Evolutionary conservation across 2,888 invertebrate species (phyloP).

Genomic region (Perdita meconis): DNA sequence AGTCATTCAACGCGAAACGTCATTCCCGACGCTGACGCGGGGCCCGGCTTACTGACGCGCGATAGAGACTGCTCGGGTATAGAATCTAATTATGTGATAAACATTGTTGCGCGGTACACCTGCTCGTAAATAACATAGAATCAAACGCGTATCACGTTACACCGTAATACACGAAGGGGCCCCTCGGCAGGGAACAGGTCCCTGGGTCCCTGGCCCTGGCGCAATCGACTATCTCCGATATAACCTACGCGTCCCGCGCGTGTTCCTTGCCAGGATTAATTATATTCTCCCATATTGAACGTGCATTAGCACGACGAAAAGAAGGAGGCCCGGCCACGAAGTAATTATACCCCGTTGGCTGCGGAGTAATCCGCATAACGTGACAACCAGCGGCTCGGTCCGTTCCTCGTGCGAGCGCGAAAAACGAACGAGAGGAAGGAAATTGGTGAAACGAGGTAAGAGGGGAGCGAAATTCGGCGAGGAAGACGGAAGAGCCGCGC

Average conservation of each 20-base stretch:
- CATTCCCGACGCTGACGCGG: conserved; percentile 35
- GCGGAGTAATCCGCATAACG: conserved; percentile 20
- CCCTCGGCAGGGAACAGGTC: conserved; percentile 54
- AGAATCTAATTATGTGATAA: conserved; percentile 73
- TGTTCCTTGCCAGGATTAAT: conserved; percentile 57
- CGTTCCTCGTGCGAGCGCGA: not conserved
- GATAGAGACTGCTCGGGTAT: conserved; percentile 68
- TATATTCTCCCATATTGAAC: conserved; percentile 46
- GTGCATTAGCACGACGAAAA: conserved; percentile 42
- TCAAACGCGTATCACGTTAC: conserved; percentile 74
- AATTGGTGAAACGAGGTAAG: not conserved
- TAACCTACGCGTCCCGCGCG: conserved; percentile 39
- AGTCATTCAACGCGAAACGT: conserved; percentile 53
- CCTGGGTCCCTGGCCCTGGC: conserved; percentile 34
- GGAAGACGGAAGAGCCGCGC: not conserved
- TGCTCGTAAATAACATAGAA: conserved; percentile 74
- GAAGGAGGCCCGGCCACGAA: conserved; percentile 20
- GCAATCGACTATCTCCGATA: conserved; percentile 52
- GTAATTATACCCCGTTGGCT: conserved; percentile 34
- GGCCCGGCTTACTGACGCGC: conserved; percentile 40
- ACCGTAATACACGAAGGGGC: conserved; percentile 63
- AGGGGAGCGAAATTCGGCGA: not conserved
- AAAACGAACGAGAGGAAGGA: not conserved
- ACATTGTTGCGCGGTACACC: conserved; percentile 71
- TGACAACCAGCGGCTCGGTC: conserved; percentile 6